Percentiles rank a stretch among this genome's conserved stretches.
These are phyloP conservation scores for Ceryle rudis DNA, from an alignment of 2,797 vertebrate species.

Conservation along the genomic window DNA sequence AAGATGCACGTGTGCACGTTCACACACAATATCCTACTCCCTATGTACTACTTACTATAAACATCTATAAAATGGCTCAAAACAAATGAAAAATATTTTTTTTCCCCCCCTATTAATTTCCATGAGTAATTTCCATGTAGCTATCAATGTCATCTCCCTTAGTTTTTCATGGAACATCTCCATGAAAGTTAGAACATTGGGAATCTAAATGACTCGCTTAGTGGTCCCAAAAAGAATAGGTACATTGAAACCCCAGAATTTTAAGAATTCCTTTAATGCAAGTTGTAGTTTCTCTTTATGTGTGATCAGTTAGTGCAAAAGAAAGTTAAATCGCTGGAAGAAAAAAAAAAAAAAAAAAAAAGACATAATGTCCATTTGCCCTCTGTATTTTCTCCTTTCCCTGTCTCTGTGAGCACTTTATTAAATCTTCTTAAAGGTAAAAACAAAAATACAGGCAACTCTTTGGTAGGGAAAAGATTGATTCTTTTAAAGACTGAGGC, in stretches of 20 bases:
- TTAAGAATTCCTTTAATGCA: neutral
- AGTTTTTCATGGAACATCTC: neutral
- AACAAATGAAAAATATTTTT: neutral
- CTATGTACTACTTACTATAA: neutral
- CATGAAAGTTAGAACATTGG: neutral
- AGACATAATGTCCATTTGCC: neutral
- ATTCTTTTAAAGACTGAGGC: neutral
- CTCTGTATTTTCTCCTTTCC: neutral
- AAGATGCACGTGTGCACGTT: neutral
- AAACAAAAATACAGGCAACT: neutral
- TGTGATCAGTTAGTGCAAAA: neutral
- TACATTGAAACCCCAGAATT: neutral
- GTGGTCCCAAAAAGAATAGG: neutral
- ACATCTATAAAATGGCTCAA: neutral
- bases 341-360: neutral
- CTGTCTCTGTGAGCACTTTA: neutral
- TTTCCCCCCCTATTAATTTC: neutral
- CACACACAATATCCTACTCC: fast-evolving
- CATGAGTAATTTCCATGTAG: neutral
- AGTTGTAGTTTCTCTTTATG: neutral
- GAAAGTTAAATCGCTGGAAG: neutral
- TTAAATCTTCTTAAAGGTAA: neutral
- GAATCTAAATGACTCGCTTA: neutral
- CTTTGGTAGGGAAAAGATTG: neutral
- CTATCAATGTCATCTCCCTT: neutral